Evolutionary conservation across 2,888 invertebrate genomes (phyloP).

Genomic region (Nomada hirtipes): DNA sequence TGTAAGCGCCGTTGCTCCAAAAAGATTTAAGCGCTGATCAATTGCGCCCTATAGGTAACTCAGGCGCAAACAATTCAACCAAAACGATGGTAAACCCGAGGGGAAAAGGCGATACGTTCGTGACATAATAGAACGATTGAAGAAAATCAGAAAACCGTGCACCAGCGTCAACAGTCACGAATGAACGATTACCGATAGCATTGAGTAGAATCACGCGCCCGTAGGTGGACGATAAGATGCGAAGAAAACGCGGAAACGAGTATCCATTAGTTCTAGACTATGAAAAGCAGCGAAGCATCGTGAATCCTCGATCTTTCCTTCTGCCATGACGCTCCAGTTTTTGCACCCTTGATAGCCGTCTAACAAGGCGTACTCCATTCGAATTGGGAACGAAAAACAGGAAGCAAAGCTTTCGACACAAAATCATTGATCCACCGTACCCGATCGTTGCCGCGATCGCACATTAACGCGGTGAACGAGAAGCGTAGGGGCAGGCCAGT

Average conservation of each 20-base stretch:
- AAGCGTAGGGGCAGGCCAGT: not conserved
- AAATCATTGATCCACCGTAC: no score
- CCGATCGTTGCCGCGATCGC: no score
- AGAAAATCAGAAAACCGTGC: not conserved
- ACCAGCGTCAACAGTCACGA: not conserved
- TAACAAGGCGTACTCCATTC: not conserved
- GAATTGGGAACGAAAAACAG: not conserved
- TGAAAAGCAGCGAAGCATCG: not conserved
- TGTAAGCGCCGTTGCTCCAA: not conserved
- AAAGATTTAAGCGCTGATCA: no score
- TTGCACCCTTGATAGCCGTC: not conserved
- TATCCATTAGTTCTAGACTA: not conserved
- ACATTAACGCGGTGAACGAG: not conserved
- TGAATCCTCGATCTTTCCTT: not conserved
- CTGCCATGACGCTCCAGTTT: not conserved
- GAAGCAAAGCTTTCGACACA: no score
- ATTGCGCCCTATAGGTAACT: no score
- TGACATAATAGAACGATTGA: not conserved
- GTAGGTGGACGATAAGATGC: constrained; percentile 14
- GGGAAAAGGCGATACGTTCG: no score
- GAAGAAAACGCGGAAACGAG: not conserved
- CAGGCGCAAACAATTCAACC: no score
- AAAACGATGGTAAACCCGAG: no score
- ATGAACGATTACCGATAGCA: not conserved
- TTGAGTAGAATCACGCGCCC: not conserved